Conservation (phyloP, 1,140 invertebrate genomes). For the Apis dorsata region DNA sequence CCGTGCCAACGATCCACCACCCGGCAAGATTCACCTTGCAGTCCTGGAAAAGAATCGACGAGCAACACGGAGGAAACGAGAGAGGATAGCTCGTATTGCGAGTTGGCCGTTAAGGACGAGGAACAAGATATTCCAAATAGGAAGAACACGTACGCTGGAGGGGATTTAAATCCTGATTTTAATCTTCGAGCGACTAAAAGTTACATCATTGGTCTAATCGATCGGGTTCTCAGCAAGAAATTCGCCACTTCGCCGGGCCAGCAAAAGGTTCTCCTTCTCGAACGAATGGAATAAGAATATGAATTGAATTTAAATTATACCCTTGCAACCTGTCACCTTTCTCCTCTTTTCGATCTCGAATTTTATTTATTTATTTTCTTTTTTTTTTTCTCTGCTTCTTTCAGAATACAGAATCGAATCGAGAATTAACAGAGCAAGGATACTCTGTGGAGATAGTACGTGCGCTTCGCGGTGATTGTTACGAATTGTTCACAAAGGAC, state of each 20-base stretch:
- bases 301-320: too few relatives aligned
- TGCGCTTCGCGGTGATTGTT: constrained; percentile 50
- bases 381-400: not conserved
- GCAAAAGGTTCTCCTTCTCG: not conserved
- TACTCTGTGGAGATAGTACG: constrained; percentile 51
- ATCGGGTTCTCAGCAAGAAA: constrained; percentile 69
- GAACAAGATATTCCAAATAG: constrained; percentile 2
- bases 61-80: constrained; percentile 1
- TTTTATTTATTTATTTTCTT: not conserved
- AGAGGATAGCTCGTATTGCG: constrained; percentile 3
- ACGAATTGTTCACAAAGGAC: constrained; percentile 39
- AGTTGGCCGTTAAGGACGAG: constrained; percentile 1
- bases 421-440: constrained; percentile 39
- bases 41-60: not conserved
- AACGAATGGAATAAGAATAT: too few relatives aligned
- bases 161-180: constrained; percentile 74
- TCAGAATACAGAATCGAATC: constrained; percentile 14
- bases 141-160: constrained; percentile 25
- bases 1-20: not conserved
- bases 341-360: too few relatives aligned
- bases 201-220: constrained; percentile 77
- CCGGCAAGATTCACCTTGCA: not conserved
- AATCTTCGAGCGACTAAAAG: constrained; percentile 77
- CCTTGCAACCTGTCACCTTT: too few relatives aligned
- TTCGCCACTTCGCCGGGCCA: not conserved